Conservation (phyloP, 2,797 vertebrate species). For the Notolepis coatsorum region DNA sequence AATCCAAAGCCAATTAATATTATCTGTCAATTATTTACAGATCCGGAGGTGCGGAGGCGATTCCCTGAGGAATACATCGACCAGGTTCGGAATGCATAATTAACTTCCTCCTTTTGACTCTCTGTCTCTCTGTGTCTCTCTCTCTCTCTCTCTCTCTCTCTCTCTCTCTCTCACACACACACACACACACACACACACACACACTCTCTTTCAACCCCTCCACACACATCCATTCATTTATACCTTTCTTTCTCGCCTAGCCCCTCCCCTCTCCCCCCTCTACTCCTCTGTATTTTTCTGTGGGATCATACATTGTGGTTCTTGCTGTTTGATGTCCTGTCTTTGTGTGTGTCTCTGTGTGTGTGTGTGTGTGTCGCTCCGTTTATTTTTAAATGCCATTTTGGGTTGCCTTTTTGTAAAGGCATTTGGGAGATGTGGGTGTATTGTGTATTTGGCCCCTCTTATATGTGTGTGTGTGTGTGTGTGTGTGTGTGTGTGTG, state of each 20-base stretch:
- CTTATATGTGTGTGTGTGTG: background rate
- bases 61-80: constrained; percentile 96
- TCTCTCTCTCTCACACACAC: background rate
- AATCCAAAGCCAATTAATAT: constrained; percentile 93
- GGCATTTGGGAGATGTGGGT: background rate
- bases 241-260: background rate
- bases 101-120: constrained; percentile 26
- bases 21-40: constrained; percentile 90
- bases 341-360: too few species aligned
- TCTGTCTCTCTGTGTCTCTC: background rate
- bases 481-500: background rate
- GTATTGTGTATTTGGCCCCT: background rate
- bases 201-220: too few species aligned
- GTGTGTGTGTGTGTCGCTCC: too few species aligned
- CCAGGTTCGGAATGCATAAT: constrained; percentile 91
- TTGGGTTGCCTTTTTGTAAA: constrained; percentile 2
- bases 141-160: constrained; percentile 1
- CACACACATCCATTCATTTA: background rate
- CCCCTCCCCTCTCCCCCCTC: too few species aligned
- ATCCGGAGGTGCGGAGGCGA: constrained; percentile 91
- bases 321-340: constrained; percentile 16
- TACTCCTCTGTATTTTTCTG: background rate
- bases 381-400: constrained; percentile 19
- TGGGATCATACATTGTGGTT: background rate
- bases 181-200: too few species aligned